Percentiles rank a stretch among this genome's conserved stretches.
phyloP scores from a whole-genome alignment of 2,888 invertebrate genomes.

The Callinectes sapidus region DNA sequence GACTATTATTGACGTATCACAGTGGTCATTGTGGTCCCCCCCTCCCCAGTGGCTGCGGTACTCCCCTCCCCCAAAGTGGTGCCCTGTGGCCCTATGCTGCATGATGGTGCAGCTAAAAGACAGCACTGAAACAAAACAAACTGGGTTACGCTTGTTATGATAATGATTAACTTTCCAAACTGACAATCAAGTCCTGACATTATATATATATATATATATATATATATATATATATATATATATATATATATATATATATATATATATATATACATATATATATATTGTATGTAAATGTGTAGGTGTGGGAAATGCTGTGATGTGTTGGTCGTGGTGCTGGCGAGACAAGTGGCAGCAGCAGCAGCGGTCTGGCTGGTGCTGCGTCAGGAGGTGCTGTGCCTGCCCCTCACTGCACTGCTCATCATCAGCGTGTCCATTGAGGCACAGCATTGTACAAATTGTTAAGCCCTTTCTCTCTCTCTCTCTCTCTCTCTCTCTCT shows the following conservation, averaged over 20 bases:
- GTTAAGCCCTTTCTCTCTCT: conserved; percentile 58
- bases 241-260: conserved; percentile 44
- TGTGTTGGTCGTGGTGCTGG: conserved; percentile 18
- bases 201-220: conserved; percentile 27
- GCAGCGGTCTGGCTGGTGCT: not conserved
- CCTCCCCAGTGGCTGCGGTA: conserved; percentile 37
- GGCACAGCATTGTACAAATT: conserved; percentile 69
- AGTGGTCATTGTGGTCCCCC: conserved; percentile 41
- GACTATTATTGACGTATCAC: conserved; percentile 36
- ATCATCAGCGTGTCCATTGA: conserved; percentile 46
- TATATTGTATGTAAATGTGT: conserved; percentile 39
- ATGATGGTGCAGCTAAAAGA: conserved; percentile 59
- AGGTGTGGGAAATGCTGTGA: conserved; percentile 28
- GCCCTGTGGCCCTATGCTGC: conserved; percentile 47
- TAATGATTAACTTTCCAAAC: conserved; percentile 56
- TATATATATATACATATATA: conserved; percentile 35
- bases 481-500: conserved; percentile 43
- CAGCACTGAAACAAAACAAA: conserved; percentile 42
- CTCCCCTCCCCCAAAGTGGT: conserved; percentile 36
- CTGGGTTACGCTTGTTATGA: conserved; percentile 43
- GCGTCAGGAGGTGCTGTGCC: conserved; percentile 50
- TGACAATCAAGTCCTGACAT: conserved; percentile 64
- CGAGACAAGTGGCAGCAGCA: conserved; percentile 15
- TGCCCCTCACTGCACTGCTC: conserved; percentile 58
- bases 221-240: conserved; percentile 26